Evolutionary conservation across 2,797 vertebrate genomes (phyloP).

Genomic region (Falco biarmicus): DNA sequence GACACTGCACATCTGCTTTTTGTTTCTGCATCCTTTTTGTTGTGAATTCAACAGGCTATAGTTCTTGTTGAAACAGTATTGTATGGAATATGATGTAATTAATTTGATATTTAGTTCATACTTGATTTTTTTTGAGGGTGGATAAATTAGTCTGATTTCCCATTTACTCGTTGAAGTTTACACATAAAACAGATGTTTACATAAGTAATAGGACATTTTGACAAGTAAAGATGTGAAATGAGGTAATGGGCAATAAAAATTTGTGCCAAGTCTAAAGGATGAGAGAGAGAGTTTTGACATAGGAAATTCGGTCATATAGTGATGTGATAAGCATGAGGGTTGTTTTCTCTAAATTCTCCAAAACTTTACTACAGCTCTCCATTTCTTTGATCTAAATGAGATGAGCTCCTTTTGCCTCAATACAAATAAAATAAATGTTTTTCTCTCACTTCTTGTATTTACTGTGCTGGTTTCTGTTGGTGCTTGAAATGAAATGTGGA

Average conservation of each 20-base stretch:
- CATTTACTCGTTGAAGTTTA: conserved; percentile 74
- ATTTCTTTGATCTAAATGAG: conserved; percentile 46
- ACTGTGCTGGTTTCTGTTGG: not conserved
- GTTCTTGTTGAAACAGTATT: conserved; percentile 74
- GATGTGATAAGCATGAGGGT: not conserved
- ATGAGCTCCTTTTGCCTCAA: conserved; percentile 23
- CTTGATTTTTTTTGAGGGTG: conserved; percentile 16
- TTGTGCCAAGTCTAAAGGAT: conserved; percentile 41
- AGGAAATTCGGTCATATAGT: conserved; percentile 28
- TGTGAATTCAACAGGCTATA: conserved; percentile 50
- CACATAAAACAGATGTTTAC: conserved; percentile 72
- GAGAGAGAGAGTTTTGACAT: conserved; percentile 1
- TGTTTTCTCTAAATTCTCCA: conserved; percentile 51
- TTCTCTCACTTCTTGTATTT: conserved; percentile 46
- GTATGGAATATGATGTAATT: conserved; percentile 44
- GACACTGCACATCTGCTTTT: conserved; percentile 57
- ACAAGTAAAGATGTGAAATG: conserved; percentile 30
- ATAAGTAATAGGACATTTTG: conserved; percentile 40
- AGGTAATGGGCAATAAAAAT: conserved; percentile 11
- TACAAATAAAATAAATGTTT: conserved; percentile 69
- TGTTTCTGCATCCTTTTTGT: conserved; percentile 64
- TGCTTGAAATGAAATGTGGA: not conserved
- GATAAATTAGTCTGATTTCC: conserved; percentile 48
- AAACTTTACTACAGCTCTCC: conserved; percentile 32
- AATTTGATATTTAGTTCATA: conserved; percentile 41